Base-by-base conservation (phyloP, 2,888 invertebrate species). In the Myopa tessellatipennis region DNA sequence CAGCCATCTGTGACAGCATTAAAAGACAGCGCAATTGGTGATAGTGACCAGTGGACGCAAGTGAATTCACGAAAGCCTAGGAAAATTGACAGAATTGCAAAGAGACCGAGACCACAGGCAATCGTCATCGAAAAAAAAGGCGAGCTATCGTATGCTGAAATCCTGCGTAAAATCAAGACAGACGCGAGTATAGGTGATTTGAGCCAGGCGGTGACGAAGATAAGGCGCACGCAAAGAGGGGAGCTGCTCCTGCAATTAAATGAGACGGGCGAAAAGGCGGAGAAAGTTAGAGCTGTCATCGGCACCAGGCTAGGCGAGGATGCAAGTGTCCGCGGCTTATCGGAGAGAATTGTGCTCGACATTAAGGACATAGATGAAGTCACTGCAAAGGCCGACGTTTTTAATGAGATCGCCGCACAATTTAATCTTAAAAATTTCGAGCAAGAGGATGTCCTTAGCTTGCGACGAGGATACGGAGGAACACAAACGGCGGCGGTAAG, bases 401-500 rank as follows among this genome's bases (percentile, higher is more conserved):
- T 58, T n/a, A 58, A 58, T 58, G 16, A 14, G 16, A 65, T 38
- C 26, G 36, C 50, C 14, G 70, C 69, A 2, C 58, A 58, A 58
- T 58, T 58, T 16, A 58, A n/a, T n/a, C 16, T 58, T 5, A n/a
- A 58, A 58, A 58, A 58, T 12, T 58, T 58, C 58, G 58, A 5
- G 6, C 18, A 40, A 4, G 69, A 40, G 4, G 69, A 69, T 14
- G 40, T 69, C 14, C 26, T 69, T 50, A 38, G 45, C 10, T 26
- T 69, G 69, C 69, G 69, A 5, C 18, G 14, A 40, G 69, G 45
- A 69, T 69, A 38, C 10, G 40, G 69, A 69, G 69, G 69, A 12
- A 69, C 69, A 16, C 69, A 69, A 40, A 69, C 69, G 18, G 69
- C 58, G 5, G 58, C n/a, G 14, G 58, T 58, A 16, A 58, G 58